Percentiles rank a stretch among this genome's conserved stretches.
Evolutionary conservation across 2,797 vertebrate species (phyloP).

Genomic region (Parauchenoglanis punctatus): DNA sequence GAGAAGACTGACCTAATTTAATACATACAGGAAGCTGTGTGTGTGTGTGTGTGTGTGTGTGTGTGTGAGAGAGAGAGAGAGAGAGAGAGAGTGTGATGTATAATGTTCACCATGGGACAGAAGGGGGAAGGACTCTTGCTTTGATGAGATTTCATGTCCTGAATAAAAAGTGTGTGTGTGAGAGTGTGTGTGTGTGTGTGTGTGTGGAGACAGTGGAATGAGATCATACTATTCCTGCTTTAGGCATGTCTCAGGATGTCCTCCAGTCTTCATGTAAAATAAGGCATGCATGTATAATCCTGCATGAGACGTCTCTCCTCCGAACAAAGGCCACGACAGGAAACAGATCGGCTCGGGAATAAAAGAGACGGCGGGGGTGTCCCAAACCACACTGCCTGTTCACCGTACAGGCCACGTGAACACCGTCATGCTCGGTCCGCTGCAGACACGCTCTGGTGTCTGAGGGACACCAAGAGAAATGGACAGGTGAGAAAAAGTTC

Average conservation of each 20-base stretch:
- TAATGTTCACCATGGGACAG: constrained; percentile 36
- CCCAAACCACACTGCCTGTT: neutral
- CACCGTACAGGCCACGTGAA: neutral
- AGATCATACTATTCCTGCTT: constrained; percentile 47
- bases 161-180: constrained; percentile 29
- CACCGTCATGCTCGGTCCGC: neutral
- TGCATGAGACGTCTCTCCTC: neutral
- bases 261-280: constrained; percentile 22
- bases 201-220: constrained; percentile 30
- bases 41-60: constrained; percentile 22
- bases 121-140: constrained; percentile 6
- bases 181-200: constrained; percentile 22
- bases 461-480: neutral
- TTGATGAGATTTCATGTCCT: constrained; percentile 50
- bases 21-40: constrained; percentile 16
- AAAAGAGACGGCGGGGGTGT: constrained; percentile 12
- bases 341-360: neutral
- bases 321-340: neutral
- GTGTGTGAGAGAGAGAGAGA: too few species aligned
- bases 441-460: neutral
- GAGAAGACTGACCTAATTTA: constrained; percentile 39
- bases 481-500: neutral
- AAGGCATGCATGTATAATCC: constrained; percentile 14
- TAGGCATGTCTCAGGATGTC: constrained; percentile 31
- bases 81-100: constrained; percentile 19